Conservation (phyloP, 2,113 vertebrate genomes). For the Grallaria varia region DNA sequence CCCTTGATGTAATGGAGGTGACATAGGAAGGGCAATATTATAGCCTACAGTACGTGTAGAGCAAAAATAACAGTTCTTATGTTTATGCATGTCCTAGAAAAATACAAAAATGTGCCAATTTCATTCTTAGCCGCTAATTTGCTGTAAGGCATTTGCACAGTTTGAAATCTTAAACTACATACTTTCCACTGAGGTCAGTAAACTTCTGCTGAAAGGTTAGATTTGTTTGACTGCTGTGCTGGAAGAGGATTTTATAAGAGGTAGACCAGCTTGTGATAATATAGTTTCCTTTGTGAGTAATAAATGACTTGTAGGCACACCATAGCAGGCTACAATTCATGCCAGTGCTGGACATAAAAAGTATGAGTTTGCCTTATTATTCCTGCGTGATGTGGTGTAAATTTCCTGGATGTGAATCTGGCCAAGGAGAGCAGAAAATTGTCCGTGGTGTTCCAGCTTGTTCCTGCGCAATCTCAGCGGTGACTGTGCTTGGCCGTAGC, state of each 20-base stretch:
- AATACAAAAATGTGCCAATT: not conserved
- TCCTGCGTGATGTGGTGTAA: not conserved
- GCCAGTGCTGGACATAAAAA: not conserved
- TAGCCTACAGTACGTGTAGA: not conserved
- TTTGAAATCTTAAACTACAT: not conserved
- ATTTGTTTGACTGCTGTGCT: not conserved
- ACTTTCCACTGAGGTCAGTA: not conserved
- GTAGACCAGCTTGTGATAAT: not conserved
- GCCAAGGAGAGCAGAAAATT: not conserved
- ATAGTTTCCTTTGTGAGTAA: not conserved
- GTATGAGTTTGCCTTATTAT: not conserved
- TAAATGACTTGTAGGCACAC: not conserved
- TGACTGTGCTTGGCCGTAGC: not conserved
- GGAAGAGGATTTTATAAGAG: not conserved
- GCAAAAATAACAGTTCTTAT: not conserved
- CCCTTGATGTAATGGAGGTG: not conserved
- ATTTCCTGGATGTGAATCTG: not conserved
- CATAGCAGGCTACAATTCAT: not conserved
- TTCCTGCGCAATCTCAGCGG: accelerated
- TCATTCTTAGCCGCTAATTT: not conserved
- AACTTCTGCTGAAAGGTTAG: not conserved
- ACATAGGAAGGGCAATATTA: not conserved
- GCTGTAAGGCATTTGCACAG: not conserved
- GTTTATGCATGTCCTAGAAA: not conserved
- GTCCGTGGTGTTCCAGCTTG: accelerated